These are phyloP conservation scores for Cephus nigrinus DNA, from an alignment of 2,888 invertebrate species.

Conservation along the genomic window DNA sequence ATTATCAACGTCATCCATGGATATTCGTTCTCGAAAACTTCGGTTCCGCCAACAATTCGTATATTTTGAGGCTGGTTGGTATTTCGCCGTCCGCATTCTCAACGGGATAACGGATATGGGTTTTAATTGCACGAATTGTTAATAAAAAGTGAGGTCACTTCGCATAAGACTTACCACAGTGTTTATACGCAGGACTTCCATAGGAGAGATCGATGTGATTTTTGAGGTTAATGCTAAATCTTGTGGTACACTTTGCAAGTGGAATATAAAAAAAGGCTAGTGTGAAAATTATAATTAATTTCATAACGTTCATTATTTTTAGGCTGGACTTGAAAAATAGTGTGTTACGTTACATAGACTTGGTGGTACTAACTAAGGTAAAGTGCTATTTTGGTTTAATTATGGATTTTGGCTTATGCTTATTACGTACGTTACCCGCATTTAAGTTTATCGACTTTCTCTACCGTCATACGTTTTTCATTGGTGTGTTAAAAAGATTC, in stretches of 20 bases:
- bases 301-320: not conserved
- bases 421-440: not conserved
- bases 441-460: not conserved
- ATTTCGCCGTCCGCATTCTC: conserved; percentile 16
- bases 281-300: not conserved
- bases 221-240: not conserved
- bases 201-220: conserved; percentile 35
- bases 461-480: not conserved
- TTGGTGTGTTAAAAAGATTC: not conserved
- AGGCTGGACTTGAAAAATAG: not conserved
- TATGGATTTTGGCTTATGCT: not conserved
- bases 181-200: conserved; percentile 33
- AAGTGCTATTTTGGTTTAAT: not conserved
- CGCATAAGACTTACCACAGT: conserved; percentile 32
- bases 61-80: conserved; percentile 9
- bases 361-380: not conserved
- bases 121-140: not conserved
- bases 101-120: not conserved
- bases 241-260: not conserved
- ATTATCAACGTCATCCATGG: conserved; percentile 62
- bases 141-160: not conserved
- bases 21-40: conserved; percentile 58
- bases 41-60: conserved; percentile 58
- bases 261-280: not conserved
- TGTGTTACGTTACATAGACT: not conserved